Base-by-base conservation (phyloP, 2,888 invertebrate genomes). In the Polia nebulosa region DNA sequence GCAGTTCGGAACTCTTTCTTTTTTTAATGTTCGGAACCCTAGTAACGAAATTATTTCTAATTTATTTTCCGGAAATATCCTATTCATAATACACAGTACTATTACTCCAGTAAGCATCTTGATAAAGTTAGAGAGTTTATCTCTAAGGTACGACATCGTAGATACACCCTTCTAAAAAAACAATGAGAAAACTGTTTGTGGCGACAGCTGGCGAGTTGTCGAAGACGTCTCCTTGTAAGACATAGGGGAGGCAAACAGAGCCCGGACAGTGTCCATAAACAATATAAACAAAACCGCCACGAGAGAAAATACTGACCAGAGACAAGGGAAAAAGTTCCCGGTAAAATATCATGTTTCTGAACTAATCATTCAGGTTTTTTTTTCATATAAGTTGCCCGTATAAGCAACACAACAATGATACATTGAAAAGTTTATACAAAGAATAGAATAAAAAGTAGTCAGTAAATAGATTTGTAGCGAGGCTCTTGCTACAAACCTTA, bases 271-370 rank as follows among this genome's bases (percentile, higher is more conserved):
- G 78, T 77, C 69, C 39, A 73, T 73, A 78, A n/a, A 62, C 61
- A 78, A 60, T 51, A 74, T 78, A 78, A 78, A 78, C 60, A 78
- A 70, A 76, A 45, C 70, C 52, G 11, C 47, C 7, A 27, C 52
- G 22, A 63, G 52, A 59, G 74, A 69, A 77, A 78, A 77, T 60
- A 77, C 68, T 39, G 62, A 39, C 44, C 52, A 65, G 36, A 44
- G 32, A 53, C 22, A 61, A 52, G 68, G 39, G 72, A 44, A 25
- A 47, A 75, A 62, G 36, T 36, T 55, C n/a, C 25, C 6, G 20
- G 39, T 44, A 29, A 36, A 74, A 58, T 53, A 73, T 66, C 47
- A 53, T 44, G 72, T 53, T 53, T 53, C 63, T n/a, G n/a, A n/a
- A n/a, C n/a, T 44, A 51, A 72, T 55, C 39, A 49, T 69, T 47